Evolutionary conservation across 2,113 vertebrate species (phyloP), one percentile per base, ranked within the genome.

Genomic region (Eulemur rufifrons): DNA sequence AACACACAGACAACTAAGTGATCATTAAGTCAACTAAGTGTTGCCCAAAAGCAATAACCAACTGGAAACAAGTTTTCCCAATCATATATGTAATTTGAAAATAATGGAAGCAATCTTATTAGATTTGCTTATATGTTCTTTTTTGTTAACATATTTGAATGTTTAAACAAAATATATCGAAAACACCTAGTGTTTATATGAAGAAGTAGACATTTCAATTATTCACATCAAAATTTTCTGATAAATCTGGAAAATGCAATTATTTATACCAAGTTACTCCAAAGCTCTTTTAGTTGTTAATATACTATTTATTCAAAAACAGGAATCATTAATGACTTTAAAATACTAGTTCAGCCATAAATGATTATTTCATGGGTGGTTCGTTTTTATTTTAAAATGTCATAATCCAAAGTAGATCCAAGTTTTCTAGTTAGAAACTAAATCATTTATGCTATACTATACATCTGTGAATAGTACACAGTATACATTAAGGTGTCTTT

Each of bases 301-400:
- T 3, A 32, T 91, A 69, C 12, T 88, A 52, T n/a, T 89, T 94
- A 96, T 56, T 86, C 9, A 77, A 84, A 56, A 97, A 94, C 52
- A 96, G 27, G 45, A 76, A 37, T 94, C 93, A 86, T 47, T 91
- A 89, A 20, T 86, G 87, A 10, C 66, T 64, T 80, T 76, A 23
- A 81, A 95, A 90, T 87, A 54, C 86, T 88, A 90, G 56, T 73
- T 95, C 74, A 47, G 13, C 2, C 45, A 37, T 92, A 97, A 85
- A 95, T 94, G 52, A 93, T 77, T 85, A 77, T 29, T 95, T 56
- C 77, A 42, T 25, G 63, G 18, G 6, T 95, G 5, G 89, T 94
- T 97, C 50, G 63, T 97, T 97, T 86, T 95, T 96, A 59, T 94
- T 96, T 93, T 86, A 81, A 96, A 91, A 59, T 52, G 61, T 94